phyloP scores from a whole-genome alignment of 2,888 invertebrate genomes.

The Barypeithes pellucidus region DNA sequence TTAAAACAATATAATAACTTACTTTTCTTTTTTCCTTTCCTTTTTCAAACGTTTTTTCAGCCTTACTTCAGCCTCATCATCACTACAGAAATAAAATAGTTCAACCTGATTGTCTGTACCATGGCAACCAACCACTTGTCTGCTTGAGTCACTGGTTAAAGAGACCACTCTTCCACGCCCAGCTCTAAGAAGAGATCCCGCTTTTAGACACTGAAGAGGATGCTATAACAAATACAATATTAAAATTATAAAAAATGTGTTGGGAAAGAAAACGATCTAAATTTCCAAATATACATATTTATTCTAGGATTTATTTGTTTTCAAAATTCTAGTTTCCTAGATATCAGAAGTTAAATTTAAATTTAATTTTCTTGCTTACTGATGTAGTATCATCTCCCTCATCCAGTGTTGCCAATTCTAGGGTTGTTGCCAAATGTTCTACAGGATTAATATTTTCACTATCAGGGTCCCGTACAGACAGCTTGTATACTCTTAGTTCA shows the following conservation, averaged over 20 bases:
- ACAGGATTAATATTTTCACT: slow-evolving; percentile 62
- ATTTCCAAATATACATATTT: no score
- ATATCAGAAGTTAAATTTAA: no score
- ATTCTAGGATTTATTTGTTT: no score
- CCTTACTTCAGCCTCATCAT: slow-evolving; percentile 81
- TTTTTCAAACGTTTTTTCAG: slow-evolving; percentile 87
- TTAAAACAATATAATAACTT: slow-evolving; percentile 37
- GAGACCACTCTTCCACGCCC: slow-evolving; percentile 87
- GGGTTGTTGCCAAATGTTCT: slow-evolving; percentile 71
- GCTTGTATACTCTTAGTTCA: slow-evolving; percentile 88
- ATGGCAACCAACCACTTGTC: slow-evolving; percentile 84
- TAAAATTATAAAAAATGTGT: no score
- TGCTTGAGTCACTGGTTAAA: slow-evolving; percentile 81
- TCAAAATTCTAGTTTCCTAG: no score
- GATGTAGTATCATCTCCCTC: slow-evolving; percentile 72
- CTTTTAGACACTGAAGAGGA: slow-evolving; percentile 83
- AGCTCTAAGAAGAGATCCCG: slow-evolving; percentile 85
- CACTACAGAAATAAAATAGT: slow-evolving; percentile 84
- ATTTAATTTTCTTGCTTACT: slow-evolving; percentile 69
- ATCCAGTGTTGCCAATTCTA: slow-evolving; percentile 74
- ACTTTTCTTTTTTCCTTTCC: slow-evolving; percentile 76
- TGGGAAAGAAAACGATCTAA: no score
- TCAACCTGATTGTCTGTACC: slow-evolving; percentile 89
- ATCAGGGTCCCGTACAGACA: slow-evolving; percentile 73
- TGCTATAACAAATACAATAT: slow-evolving; percentile 71